These are phyloP conservation scores for Anthopleura sola DNA, from an alignment of 64 coral and sea anemone species.

Conservation along the genomic window DNA sequence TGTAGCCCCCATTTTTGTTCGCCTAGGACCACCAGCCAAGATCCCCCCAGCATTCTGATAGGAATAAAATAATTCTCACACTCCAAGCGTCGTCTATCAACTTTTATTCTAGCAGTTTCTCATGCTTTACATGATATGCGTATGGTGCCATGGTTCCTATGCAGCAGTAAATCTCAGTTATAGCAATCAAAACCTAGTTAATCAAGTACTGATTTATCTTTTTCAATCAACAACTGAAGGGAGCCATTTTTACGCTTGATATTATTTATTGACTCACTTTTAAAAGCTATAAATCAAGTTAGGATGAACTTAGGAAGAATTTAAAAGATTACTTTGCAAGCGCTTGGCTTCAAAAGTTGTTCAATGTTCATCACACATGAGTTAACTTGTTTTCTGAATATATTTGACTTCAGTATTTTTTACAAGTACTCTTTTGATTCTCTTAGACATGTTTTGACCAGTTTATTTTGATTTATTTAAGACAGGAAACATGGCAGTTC, in stretches of 20 bases:
- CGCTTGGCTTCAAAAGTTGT: too few species aligned
- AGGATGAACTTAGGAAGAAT: too few species aligned
- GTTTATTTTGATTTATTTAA: neutral
- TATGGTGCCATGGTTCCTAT: too few species aligned
- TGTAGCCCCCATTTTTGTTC: neutral
- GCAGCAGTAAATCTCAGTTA: neutral
- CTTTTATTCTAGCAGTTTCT: too few species aligned
- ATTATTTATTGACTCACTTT: neutral
- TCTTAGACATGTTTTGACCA: neutral
- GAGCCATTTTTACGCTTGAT: neutral
- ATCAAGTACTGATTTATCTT: neutral
- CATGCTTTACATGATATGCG: too few species aligned
- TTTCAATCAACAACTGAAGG: neutral
- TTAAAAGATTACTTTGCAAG: too few species aligned
- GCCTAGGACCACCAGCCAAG: neutral
- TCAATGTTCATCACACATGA: too few species aligned
- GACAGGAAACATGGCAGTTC: neutral
- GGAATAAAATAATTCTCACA: neutral
- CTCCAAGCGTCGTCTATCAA: neutral
- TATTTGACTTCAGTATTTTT: too few species aligned
- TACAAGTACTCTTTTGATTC: too few species aligned
- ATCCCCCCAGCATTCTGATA: neutral
- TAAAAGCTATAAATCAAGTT: too few species aligned
- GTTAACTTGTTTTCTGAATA: too few species aligned
- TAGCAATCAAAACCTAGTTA: neutral